Evolutionary conservation across 92 coral and sea anemone species (phyloP).

Genomic region (Phenganax subtilis): DNA sequence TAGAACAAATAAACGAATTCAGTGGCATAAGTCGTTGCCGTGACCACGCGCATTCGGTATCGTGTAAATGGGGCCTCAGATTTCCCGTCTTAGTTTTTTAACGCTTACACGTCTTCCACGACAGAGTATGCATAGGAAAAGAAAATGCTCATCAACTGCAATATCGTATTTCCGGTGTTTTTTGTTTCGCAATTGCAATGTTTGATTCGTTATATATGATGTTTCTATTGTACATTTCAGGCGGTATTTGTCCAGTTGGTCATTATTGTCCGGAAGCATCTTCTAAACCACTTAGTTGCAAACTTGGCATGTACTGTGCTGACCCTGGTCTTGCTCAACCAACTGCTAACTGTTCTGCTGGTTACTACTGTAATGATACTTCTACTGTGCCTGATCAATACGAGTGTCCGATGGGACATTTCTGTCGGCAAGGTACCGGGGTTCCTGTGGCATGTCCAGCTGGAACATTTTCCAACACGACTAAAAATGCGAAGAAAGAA

Average conservation of each 20-base stretch:
- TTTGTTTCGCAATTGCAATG: background rate
- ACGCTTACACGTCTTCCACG: too few relatives aligned
- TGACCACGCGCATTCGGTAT: too few relatives aligned
- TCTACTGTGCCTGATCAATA: slow-evolving; percentile 84
- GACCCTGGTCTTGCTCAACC: slow-evolving; percentile 62
- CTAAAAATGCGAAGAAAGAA: slow-evolving; percentile 45
- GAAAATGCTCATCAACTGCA: too few relatives aligned
- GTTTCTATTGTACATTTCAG: slow-evolving; percentile 35
- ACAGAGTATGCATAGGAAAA: too few relatives aligned
- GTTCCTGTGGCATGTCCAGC: slow-evolving; percentile 74
- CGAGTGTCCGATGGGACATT: slow-evolving; percentile 81
- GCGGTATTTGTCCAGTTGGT: slow-evolving; percentile 95
- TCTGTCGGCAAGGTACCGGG: slow-evolving; percentile 85
- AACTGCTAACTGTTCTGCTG: slow-evolving; percentile 66
- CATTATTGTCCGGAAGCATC: slow-evolving; percentile 82
- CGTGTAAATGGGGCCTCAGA: too few relatives aligned
- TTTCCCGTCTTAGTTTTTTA: too few relatives aligned
- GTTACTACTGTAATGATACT: slow-evolving; percentile 86
- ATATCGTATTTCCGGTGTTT: background rate
- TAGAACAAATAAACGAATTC: too few relatives aligned
- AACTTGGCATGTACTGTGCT: slow-evolving; percentile 74
- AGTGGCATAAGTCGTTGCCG: too few relatives aligned
- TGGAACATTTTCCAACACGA: slow-evolving; percentile 74
- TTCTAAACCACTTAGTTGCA: slow-evolving; percentile 66
- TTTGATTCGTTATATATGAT: background rate